These are phyloP conservation scores for Tetramorium parvispinum DNA, from an alignment of 1,140 invertebrate species.

Conservation along the genomic window DNA sequence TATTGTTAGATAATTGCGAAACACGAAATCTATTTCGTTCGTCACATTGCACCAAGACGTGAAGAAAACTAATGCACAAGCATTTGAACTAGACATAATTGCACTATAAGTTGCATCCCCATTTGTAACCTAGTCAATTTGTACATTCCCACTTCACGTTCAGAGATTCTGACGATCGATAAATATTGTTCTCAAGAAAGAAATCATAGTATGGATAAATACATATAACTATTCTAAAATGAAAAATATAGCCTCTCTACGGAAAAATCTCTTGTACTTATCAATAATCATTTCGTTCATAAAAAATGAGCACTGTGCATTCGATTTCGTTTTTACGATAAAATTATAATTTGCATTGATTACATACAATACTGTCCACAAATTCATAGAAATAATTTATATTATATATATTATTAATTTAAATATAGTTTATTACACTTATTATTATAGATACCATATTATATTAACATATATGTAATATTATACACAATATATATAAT, in stretches of 20 bases:
- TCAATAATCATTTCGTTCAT: conserved; percentile 31
- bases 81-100: conserved; percentile 52
- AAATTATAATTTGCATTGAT: conserved; percentile 13
- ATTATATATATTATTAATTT: conserved; percentile 10
- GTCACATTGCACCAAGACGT: neutral
- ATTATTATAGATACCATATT: neutral
- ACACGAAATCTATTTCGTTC: conserved; percentile 1
- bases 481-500: too few species aligned
- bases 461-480: neutral
- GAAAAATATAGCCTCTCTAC: conserved; percentile 64
- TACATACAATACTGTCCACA: conserved; percentile 28
- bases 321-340: neutral
- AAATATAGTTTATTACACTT: conserved; percentile 21
- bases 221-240: conserved; percentile 48
- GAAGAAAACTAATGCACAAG: neutral
- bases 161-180: conserved; percentile 33
- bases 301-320: neutral
- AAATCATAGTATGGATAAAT: conserved; percentile 48
- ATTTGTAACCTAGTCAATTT: conserved; percentile 67
- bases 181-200: conserved; percentile 26
- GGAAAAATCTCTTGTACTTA: conserved; percentile 13
- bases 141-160: conserved; percentile 60
- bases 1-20: neutral
- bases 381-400: conserved; percentile 26
- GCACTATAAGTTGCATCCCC: conserved; percentile 52